These are phyloP conservation scores for Engraulis encrasicolus DNA, from an alignment of 2,113 vertebrate genomes.

Conservation along the genomic window DNA sequence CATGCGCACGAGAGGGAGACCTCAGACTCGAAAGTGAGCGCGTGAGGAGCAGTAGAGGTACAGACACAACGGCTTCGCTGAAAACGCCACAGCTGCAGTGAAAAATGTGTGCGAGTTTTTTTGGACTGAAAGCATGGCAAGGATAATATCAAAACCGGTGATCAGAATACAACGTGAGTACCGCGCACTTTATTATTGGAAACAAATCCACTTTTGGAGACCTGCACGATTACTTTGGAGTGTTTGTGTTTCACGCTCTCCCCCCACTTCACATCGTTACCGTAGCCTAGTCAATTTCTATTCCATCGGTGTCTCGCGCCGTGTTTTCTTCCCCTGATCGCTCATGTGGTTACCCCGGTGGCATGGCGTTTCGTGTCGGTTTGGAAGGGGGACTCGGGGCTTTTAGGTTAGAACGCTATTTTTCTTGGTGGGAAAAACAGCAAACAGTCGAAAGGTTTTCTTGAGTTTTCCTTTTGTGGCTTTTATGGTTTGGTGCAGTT, in stretches of 20 bases:
- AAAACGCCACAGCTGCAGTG: constrained; percentile 28
- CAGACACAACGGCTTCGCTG: constrained; percentile 19
- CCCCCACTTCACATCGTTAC: background rate
- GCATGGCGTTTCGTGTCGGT: background rate
- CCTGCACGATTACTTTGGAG: background rate
- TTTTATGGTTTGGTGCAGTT: background rate
- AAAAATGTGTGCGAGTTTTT: constrained; percentile 43
- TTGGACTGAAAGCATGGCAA: constrained; percentile 40
- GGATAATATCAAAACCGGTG: constrained; percentile 37
- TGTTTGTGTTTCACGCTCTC: background rate
- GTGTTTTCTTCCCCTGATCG: background rate
- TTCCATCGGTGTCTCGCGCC: background rate
- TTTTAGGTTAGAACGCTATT: background rate
- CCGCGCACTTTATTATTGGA: background rate
- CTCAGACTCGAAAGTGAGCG: constrained; percentile 40
- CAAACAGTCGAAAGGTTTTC: background rate
- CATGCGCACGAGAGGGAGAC: constrained; percentile 35
- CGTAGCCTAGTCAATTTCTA: constrained; percentile 10
- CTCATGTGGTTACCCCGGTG: constrained; percentile 7
- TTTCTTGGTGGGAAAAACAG: background rate
- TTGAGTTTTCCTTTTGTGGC: background rate
- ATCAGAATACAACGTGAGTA: constrained; percentile 34
- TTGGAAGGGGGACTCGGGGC: background rate
- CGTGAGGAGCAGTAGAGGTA: too few relatives aligned
- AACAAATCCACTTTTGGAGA: constrained; percentile 6